These are phyloP conservation scores for Platichthys flesus DNA, from an alignment of 2,113 vertebrate species.

Conservation along the genomic window DNA sequence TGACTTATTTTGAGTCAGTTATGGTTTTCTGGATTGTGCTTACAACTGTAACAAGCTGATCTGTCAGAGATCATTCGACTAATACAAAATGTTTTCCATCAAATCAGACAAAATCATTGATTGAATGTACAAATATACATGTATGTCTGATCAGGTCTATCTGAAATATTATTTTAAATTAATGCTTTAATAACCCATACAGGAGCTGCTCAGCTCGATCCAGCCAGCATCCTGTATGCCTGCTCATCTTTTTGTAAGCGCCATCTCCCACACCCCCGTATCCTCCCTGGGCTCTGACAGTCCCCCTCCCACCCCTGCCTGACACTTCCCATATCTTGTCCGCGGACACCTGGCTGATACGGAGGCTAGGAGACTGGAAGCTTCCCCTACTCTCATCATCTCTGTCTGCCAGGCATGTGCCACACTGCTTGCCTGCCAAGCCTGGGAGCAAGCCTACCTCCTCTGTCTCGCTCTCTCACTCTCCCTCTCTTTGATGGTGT, in stretches of 20 bases:
- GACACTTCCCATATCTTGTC: constrained; percentile 51
- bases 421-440: constrained; percentile 51
- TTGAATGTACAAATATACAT: not conserved
- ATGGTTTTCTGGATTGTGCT: not conserved
- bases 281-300: constrained; percentile 48
- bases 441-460: constrained; percentile 49
- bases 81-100: not conserved
- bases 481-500: constrained; percentile 17
- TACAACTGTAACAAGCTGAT: not conserved
- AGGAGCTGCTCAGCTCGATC: constrained; percentile 26
- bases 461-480: constrained; percentile 11
- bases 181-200: not conserved
- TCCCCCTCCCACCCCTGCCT: constrained; percentile 32
- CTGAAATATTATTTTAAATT: not conserved
- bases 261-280: constrained; percentile 34
- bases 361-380: constrained; percentile 61
- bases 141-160: not conserved
- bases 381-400: constrained; percentile 68
- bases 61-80: not conserved
- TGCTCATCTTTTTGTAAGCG: constrained; percentile 32
- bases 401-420: constrained; percentile 67
- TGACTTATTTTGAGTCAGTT: no score
- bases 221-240: constrained; percentile 23
- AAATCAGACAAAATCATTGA: not conserved
- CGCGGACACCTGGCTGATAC: constrained; percentile 69